Conservation (phyloP, 1,140 invertebrate species). For the Papilio machaon region DNA sequence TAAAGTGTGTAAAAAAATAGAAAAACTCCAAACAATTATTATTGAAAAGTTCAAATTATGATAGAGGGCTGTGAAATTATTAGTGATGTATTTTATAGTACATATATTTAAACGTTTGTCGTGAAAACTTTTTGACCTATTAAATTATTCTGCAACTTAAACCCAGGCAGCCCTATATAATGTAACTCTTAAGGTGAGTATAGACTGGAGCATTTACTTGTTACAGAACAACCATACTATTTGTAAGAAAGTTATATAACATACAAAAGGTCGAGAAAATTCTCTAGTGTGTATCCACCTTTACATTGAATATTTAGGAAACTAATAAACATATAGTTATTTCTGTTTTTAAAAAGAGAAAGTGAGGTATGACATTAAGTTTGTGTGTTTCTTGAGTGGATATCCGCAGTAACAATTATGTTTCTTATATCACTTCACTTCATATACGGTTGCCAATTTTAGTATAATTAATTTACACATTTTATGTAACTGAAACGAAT, state of each 20-base stretch:
- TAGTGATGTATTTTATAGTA: slow-evolving; percentile 58
- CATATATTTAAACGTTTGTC: slow-evolving; percentile 43
- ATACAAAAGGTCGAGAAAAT: too few relatives aligned
- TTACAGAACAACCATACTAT: too few relatives aligned
- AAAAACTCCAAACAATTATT: neutral
- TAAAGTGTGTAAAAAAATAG: neutral
- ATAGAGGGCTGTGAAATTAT: slow-evolving; percentile 60
- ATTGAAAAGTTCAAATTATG: slow-evolving; percentile 56
- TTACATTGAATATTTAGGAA: neutral
- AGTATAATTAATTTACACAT: neutral
- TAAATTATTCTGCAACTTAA: neutral
- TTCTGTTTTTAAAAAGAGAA: too few relatives aligned
- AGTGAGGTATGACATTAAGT: too few relatives aligned
- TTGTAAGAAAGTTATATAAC: too few relatives aligned
- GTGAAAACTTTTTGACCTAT: slow-evolving; percentile 1
- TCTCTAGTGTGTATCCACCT: too few relatives aligned
- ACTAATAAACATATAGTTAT: neutral
- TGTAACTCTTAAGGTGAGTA: too few relatives aligned
- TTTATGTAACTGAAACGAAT: neutral
- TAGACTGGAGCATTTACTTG: too few relatives aligned
- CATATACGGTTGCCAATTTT: neutral
- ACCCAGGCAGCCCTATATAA: too few relatives aligned
- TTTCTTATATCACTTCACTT: neutral
- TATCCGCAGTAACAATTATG: neutral
- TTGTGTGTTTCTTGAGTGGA: neutral